These are phyloP conservation scores for Pyrrhia umbra DNA, from an alignment of 2,888 invertebrate genomes.

Conservation along the genomic window DNA sequence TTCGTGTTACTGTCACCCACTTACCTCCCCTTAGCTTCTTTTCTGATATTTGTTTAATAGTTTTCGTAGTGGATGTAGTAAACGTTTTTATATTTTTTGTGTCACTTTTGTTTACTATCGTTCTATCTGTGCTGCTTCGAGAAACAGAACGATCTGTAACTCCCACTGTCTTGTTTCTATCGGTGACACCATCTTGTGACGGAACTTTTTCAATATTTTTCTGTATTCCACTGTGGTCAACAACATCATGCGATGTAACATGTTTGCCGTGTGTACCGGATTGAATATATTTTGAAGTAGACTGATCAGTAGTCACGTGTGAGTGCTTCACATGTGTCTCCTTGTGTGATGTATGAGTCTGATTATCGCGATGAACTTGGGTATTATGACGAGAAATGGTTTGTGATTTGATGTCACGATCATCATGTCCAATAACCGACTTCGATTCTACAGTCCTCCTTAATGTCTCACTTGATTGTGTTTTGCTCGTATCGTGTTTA, in stretches of 20 bases:
- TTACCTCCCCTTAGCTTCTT: slow-evolving; percentile 89
- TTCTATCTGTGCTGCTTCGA: slow-evolving; percentile 72
- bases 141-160: slow-evolving; percentile 70
- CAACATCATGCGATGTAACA: slow-evolving; percentile 61
- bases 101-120: slow-evolving; percentile 74
- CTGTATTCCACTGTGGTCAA: slow-evolving; percentile 67
- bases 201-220: slow-evolving; percentile 87
- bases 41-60: slow-evolving; percentile 89
- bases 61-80: slow-evolving; percentile 87
- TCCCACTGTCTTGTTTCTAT: slow-evolving; percentile 64
- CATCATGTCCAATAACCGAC: slow-evolving; percentile 84
- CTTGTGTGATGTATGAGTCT: slow-evolving; percentile 65
- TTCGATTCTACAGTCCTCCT: slow-evolving; percentile 55
- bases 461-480: slow-evolving; percentile 70
- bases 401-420: slow-evolving; percentile 66
- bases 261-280: slow-evolving; percentile 71
- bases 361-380: slow-evolving; percentile 58
- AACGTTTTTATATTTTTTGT: slow-evolving; percentile 74
- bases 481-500: slow-evolving; percentile 64
- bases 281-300: slow-evolving; percentile 68
- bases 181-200: slow-evolving; percentile 73
- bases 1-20: slow-evolving; percentile 88
- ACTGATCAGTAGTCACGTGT: slow-evolving; percentile 67
- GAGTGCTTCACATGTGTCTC: slow-evolving; percentile 70
- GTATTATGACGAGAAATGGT: slow-evolving; percentile 60